A percentile compares a stretch with the other conserved stretches of the same genome.
phyloP scores from a whole-genome alignment of 2,888 invertebrate species.

The Stenurella melanura region DNA sequence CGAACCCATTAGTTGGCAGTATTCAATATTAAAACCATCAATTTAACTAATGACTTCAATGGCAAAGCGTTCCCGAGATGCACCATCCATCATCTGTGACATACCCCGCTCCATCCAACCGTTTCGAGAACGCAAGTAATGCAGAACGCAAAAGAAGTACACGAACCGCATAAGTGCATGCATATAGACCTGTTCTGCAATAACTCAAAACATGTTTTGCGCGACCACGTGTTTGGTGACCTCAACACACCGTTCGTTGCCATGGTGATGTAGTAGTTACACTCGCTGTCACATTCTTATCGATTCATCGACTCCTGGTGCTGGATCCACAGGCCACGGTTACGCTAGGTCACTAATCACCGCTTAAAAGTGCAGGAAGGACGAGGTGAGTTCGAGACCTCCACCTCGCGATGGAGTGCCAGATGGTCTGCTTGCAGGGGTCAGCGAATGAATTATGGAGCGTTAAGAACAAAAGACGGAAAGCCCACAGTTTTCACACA shows the following conservation, averaged over 20 bases:
- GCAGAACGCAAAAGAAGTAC: conserved; percentile 17
- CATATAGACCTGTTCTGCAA: conserved; percentile 20
- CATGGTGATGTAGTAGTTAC: conserved; percentile 5
- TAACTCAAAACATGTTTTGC: conserved; percentile 28
- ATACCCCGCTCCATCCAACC: neutral
- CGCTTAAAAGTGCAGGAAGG: neutral
- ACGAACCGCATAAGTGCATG: conserved; percentile 28
- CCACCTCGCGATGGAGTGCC: neutral
- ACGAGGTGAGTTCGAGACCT: conserved; percentile 12
- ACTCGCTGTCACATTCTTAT: conserved; percentile 35
- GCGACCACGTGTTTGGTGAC: conserved; percentile 36
- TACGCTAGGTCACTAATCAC: conserved; percentile 36
- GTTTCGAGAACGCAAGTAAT: conserved; percentile 9
- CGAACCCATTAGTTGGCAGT: too few species aligned
- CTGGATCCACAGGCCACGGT: conserved; percentile 29
- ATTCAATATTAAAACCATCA: too few species aligned
- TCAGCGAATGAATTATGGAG: conserved; percentile 14
- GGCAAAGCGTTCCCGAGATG: too few species aligned
- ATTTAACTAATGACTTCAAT: too few species aligned
- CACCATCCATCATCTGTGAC: neutral
- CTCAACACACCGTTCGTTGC: conserved; percentile 20
- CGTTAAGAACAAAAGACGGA: neutral
- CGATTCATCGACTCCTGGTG: conserved; percentile 41
- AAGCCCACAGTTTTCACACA: too few species aligned
- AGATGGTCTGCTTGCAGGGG: conserved; percentile 10